A percentile compares a stretch with the other conserved stretches of the same genome.
Evolutionary conservation across 1,140 invertebrate genomes (phyloP).

Genomic region (Orius insidiosus): DNA sequence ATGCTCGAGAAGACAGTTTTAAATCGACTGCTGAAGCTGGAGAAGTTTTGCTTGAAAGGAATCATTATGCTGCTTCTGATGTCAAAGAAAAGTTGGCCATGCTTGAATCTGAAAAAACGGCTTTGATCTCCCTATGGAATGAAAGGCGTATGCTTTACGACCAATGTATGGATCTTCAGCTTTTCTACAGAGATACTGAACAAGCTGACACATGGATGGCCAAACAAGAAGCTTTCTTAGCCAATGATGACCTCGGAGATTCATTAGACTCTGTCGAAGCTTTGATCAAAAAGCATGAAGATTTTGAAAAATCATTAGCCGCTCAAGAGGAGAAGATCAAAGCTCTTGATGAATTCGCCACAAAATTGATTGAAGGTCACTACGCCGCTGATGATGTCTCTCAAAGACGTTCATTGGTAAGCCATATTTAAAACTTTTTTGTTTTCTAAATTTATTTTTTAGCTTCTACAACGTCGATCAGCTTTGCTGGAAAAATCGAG

Average conservation of each 20-base stretch:
- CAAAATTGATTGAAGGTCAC: constrained; percentile 88
- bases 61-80: constrained; percentile 81
- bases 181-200: constrained; percentile 94
- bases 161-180: constrained; percentile 97
- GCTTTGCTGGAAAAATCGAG: constrained; percentile 78
- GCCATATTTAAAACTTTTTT: constrained; percentile 36
- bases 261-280: constrained; percentile 95
- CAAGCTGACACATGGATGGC: constrained; percentile 98
- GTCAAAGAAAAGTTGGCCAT: constrained; percentile 66
- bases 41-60: constrained; percentile 63
- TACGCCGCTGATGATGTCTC: constrained; percentile 97
- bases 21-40: constrained; percentile 73
- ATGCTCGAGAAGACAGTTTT: constrained; percentile 92
- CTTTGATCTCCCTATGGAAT: constrained; percentile 81
- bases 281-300: constrained; percentile 95
- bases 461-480: constrained; percentile 67
- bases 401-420: constrained; percentile 65
- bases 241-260: constrained; percentile 93
- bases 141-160: constrained; percentile 91
- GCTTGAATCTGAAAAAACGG: constrained; percentile 67
- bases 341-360: constrained; percentile 94
- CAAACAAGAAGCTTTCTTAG: constrained; percentile 93
- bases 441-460: constrained; percentile 1
- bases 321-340: constrained; percentile 98
- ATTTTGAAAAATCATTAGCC: constrained; percentile 95